These are phyloP conservation scores for Drosophila pseudotakahashii DNA, from an alignment of 2,888 invertebrate genomes.

Conservation along the genomic window DNA sequence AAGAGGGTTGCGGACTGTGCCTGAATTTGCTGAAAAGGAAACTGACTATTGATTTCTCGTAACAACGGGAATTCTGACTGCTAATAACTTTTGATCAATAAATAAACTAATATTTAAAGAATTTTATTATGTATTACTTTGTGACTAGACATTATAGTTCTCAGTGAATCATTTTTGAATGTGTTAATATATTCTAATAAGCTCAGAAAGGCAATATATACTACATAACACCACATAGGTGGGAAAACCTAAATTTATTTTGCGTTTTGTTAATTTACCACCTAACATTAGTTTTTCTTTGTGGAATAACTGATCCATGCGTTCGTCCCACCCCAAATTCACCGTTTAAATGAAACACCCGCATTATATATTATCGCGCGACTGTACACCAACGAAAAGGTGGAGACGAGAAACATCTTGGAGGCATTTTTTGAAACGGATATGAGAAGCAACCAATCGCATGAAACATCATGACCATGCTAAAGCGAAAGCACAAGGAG, in stretches of 20 bases:
- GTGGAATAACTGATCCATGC: background rate
- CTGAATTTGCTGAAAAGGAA: constrained; percentile 62
- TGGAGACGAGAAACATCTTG: constrained; percentile 51
- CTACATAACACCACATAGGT: too few relatives aligned
- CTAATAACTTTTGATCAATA: constrained; percentile 12
- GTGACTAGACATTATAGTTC: too few relatives aligned
- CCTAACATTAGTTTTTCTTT: too few relatives aligned
- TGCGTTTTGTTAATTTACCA: too few relatives aligned
- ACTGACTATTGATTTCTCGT: constrained; percentile 71
- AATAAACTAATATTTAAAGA: background rate
- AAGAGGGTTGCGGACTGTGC: constrained; percentile 24
- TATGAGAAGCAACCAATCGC: constrained; percentile 75
- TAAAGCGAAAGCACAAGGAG: constrained; percentile 12
- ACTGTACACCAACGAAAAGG: constrained; percentile 40
- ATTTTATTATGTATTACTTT: too few relatives aligned
- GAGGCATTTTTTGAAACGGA: constrained; percentile 76
- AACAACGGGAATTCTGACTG: constrained; percentile 11
- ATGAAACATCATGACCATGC: constrained; percentile 50
- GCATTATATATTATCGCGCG: constrained; percentile 56
- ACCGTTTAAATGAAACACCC: constrained; percentile 42
- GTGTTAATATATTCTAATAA: too few relatives aligned
- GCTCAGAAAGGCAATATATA: too few relatives aligned
- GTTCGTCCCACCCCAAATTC: constrained; percentile 1
- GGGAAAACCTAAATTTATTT: too few relatives aligned
- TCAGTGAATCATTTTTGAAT: too few relatives aligned